Conservation (phyloP, 2,888 invertebrate genomes). For the Sericinus montela region DNA sequence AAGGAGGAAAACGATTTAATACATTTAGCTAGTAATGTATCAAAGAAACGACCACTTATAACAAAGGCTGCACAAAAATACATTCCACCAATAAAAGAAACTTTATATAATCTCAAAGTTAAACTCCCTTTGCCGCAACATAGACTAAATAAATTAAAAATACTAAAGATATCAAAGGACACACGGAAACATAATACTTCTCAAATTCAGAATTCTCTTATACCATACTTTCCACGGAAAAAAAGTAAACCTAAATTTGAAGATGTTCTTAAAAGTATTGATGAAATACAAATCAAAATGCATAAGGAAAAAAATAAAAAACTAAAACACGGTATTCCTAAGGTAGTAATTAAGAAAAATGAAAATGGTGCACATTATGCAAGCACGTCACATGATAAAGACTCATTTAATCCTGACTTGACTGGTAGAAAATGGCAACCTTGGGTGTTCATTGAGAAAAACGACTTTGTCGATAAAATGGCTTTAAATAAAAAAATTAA, state of each 20-base stretch:
- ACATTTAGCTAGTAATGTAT: slow-evolving; percentile 34
- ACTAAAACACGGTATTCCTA: slow-evolving; percentile 57
- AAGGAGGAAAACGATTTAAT: slow-evolving; percentile 55
- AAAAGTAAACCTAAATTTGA: slow-evolving; percentile 73
- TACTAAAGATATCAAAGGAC: slow-evolving; percentile 60
- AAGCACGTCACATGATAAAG: slow-evolving; percentile 46
- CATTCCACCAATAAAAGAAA: slow-evolving; percentile 67
- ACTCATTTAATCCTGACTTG: slow-evolving; percentile 61
- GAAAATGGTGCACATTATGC: slow-evolving; percentile 71
- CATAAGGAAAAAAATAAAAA: slow-evolving; percentile 63
- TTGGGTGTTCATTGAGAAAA: slow-evolving; percentile 71
- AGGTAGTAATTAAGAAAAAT: slow-evolving; percentile 72
- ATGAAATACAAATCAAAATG: slow-evolving; percentile 66
- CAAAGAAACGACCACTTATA: slow-evolving; percentile 50
- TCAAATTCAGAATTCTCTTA: slow-evolving; percentile 33
- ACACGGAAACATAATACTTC: slow-evolving; percentile 42
- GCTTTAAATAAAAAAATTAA: slow-evolving; percentile 55
- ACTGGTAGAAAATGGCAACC: slow-evolving; percentile 76
- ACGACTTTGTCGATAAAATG: slow-evolving; percentile 69
- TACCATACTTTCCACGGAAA: slow-evolving; percentile 44
- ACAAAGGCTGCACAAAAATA: slow-evolving; percentile 76
- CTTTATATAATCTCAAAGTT: slow-evolving; percentile 61
- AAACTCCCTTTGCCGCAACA: slow-evolving; percentile 66
- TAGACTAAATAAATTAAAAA: slow-evolving; percentile 61
- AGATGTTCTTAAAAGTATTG: slow-evolving; percentile 74